Evolutionary conservation across 2,113 vertebrate species (phyloP).

Genomic region (Rhinichthys klamathensis): DNA sequence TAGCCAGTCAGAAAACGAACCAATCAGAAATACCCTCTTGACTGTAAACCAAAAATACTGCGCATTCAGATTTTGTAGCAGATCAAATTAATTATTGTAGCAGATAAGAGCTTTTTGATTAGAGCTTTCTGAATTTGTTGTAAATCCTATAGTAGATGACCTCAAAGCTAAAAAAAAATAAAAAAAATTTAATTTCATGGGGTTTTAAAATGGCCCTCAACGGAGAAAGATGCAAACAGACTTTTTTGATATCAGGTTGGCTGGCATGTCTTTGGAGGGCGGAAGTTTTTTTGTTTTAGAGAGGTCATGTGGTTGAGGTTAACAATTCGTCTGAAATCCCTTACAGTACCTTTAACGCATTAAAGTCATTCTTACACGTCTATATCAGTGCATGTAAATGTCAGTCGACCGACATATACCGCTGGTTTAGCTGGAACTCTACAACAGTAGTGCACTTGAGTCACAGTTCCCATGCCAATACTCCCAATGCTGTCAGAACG

Average conservation of each 20-base stretch:
- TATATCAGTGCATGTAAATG: slow-evolving; percentile 12
- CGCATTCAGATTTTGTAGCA: not conserved
- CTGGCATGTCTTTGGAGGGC: not conserved
- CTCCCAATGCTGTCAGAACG: slow-evolving; percentile 18
- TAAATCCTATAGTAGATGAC: too few species aligned
- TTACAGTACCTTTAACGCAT: not conserved
- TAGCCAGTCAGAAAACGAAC: not conserved
- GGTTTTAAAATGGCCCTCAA: not conserved
- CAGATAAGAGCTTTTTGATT: too few species aligned
- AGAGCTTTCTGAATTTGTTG: too few species aligned
- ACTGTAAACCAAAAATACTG: not conserved
- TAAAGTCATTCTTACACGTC: not conserved
- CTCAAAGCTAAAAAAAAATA: too few species aligned
- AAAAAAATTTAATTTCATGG: too few species aligned
- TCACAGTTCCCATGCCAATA: slow-evolving; percentile 13
- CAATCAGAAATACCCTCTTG: not conserved
- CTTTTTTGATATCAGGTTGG: not conserved
- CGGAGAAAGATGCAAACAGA: not conserved
- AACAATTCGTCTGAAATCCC: not conserved
- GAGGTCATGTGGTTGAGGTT: not conserved
- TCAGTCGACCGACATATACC: not conserved
- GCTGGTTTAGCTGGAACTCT: not conserved
- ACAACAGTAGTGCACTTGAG: not conserved
- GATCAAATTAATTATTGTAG: not conserved
- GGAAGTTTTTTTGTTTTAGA: not conserved